Evolutionary conservation across 2,797 vertebrate genomes (phyloP), one percentile per base, ranked within the genome.

Genomic region (Sebastes nivosus): DNA sequence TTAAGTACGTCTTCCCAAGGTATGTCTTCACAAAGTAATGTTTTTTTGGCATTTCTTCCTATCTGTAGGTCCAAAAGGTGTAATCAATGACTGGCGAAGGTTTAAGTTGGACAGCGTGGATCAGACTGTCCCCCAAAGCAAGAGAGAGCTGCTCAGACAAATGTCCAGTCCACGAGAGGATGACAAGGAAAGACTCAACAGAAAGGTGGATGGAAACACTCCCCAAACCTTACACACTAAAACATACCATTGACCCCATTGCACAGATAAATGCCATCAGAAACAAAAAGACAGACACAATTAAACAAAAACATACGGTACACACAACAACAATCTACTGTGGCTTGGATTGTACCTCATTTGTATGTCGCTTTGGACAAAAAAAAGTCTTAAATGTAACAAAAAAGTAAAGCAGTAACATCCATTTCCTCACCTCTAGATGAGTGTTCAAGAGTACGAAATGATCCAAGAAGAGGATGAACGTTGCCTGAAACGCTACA

Each of bases 51-150:
- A 9, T 74, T 16, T 69, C 24, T 72, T 46, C 36, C 8, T 59
- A 22, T 71, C 16, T 70, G 4, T 79, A 99, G 98, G 98, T 60
- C 98, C 98, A 64, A 99, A 99, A 93, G 98, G 98, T 1, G 98
- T 99, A 50, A 99, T 99, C 83, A 95, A 97, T 75, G 98, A 99
- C 92, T 99, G 98, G 98, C 95, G 98, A 79, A 98, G 96, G 90
- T 99, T 98, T 93, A 99, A 98, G 82, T 73, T 99, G 92, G 97
- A 97, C 88, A 98, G 96, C 0, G 93, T 97, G 93, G 97, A 98
- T 14, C 86, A 91, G 82, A 95, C 95, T 29, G 55, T 95, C 55
- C 94, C 97, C 79, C 81, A 93, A 16, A 95, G 72, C 84, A 98
- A 97, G 91, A 97, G 95, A 79, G 97, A 98, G 91, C 95, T 99